A percentile compares a stretch with the other conserved stretches of the same genome.
Evolutionary conservation across 2,113 vertebrate species (phyloP).

Genomic region (Mellivora capensis): DNA sequence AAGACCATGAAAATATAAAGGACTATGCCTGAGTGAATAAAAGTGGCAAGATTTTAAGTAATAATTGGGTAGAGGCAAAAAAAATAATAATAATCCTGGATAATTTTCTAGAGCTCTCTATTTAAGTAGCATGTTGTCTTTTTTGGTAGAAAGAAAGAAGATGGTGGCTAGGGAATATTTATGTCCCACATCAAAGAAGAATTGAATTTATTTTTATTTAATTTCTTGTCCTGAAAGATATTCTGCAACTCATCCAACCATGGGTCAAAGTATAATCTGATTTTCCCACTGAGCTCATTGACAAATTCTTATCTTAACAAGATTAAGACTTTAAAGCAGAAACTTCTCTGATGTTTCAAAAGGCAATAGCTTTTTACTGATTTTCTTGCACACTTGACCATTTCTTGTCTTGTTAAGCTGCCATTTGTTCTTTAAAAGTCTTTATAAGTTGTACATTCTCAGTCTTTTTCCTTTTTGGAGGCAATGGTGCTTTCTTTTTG

Average conservation of each 20-base stretch:
- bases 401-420: constrained; percentile 4
- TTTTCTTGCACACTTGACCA: not conserved
- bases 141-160: not conserved
- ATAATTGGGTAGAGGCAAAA: not conserved
- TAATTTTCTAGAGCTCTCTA: not conserved
- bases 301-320: constrained; percentile 52
- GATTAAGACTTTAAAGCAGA: constrained; percentile 51
- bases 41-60: not conserved
- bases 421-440: constrained; percentile 30
- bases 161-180: not conserved
- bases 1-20: not conserved
- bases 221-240: constrained; percentile 45
- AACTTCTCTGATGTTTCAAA: constrained; percentile 33
- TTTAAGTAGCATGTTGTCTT: not conserved
- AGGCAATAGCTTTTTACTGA: not conserved
- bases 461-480: not conserved
- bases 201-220: constrained; percentile 62
- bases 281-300: constrained; percentile 50
- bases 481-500: not conserved
- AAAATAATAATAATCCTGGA: not conserved
- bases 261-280: constrained; percentile 49
- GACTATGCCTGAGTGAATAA: not conserved
- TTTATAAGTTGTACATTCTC: not conserved
- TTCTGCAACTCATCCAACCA: constrained; percentile 32
- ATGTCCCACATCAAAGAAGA: constrained; percentile 15